phyloP scores from a whole-genome alignment of 1,140 invertebrate genomes.

The Papilio polytes region DNA sequence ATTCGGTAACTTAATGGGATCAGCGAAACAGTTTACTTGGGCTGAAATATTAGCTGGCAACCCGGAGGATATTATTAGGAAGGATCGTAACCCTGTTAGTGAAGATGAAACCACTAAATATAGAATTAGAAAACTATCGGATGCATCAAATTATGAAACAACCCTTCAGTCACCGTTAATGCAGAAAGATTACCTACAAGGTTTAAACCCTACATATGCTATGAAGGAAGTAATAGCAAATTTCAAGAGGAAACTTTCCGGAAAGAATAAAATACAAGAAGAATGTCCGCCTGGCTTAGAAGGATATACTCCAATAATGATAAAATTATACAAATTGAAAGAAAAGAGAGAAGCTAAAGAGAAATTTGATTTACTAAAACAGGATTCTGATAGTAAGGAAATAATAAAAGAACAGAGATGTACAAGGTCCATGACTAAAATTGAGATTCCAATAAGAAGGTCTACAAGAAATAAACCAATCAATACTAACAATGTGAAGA shows the following conservation, averaged over 20 bases:
- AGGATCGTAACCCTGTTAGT: conserved; percentile 70
- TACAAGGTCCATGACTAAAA: conserved; percentile 66
- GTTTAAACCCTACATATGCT: conserved; percentile 83
- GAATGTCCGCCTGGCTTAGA: conserved; percentile 60
- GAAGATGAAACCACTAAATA: conserved; percentile 76
- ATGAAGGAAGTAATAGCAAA: conserved; percentile 84
- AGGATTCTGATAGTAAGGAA: conserved; percentile 56
- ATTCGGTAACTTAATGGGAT: conserved; percentile 83
- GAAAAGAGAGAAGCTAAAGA: conserved; percentile 74
- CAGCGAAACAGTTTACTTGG: conserved; percentile 83
- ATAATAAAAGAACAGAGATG: conserved; percentile 48
- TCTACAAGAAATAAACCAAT: conserved; percentile 41
- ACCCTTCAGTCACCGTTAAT: conserved; percentile 71
- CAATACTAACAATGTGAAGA: conserved; percentile 37
- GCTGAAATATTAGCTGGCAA: conserved; percentile 84
- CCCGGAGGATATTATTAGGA: conserved; percentile 84
- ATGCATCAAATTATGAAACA: conserved; percentile 64
- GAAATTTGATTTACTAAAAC: conserved; percentile 65
- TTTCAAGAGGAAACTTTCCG: conserved; percentile 71
- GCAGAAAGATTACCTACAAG: conserved; percentile 78
- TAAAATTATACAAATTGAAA: conserved; percentile 77
- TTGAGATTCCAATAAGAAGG: conserved; percentile 29
- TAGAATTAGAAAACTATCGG: conserved; percentile 77
- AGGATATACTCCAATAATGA: conserved; percentile 85
- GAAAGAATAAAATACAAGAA: conserved; percentile 67